A percentile compares a stretch with the other conserved stretches of the same genome.
These are phyloP conservation scores for Epistrophe eligans DNA, from an alignment of 2,888 invertebrate species.

Conservation along the genomic window DNA sequence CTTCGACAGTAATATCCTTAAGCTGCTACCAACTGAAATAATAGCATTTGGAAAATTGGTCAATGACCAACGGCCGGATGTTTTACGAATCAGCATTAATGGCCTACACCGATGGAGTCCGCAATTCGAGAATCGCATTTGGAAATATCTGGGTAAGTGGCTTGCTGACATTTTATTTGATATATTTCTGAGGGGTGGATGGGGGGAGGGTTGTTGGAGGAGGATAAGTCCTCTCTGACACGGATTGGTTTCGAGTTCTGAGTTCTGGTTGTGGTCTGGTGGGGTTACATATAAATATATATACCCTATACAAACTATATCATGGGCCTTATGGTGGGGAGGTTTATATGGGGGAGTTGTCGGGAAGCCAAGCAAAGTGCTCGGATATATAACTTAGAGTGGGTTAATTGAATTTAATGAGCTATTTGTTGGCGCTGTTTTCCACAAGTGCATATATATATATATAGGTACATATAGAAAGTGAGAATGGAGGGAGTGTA, in stretches of 20 bases:
- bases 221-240: conserved; percentile 10
- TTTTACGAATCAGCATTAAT: conserved; percentile 82
- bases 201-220: no score
- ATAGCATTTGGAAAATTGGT: conserved; percentile 83
- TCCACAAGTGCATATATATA: conserved; percentile 49
- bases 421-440: conserved; percentile 68
- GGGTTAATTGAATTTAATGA: conserved; percentile 76
- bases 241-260: conserved; percentile 5
- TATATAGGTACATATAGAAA: not conserved
- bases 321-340: no score
- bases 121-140: conserved; percentile 83
- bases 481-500: not conserved
- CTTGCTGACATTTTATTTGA: conserved; percentile 53
- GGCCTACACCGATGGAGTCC: conserved; percentile 83
- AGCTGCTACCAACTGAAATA: conserved; percentile 83
- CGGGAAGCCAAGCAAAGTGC: conserved; percentile 48
- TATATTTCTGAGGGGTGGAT: not conserved
- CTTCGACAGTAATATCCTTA: conserved; percentile 83
- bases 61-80: conserved; percentile 78
- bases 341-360: not conserved
- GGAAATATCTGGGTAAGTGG: conserved; percentile 83
- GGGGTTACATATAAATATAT: not conserved
- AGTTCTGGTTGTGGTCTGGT: conserved; percentile 7
- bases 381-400: conserved; percentile 32
- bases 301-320: not conserved